Base-by-base conservation (phyloP, 2,797 vertebrate genomes). In the Lutjanus campechanus region DNA sequence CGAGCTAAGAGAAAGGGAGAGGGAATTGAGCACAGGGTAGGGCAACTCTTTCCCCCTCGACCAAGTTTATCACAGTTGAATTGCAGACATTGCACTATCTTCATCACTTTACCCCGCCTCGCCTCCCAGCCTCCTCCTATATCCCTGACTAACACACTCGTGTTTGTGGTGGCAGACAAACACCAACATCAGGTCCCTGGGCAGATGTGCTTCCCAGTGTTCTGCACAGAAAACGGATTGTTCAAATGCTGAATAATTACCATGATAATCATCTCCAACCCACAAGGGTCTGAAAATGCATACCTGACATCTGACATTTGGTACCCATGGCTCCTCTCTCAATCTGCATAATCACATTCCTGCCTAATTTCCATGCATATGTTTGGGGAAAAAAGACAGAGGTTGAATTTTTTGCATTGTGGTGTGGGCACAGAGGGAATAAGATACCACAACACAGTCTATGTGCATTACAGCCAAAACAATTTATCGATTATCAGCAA, bases 191-290 rank as follows among this genome's bases (percentile, higher is more conserved):
- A 67, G 90, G 84, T 94, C 92, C 92, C 94, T 60, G 83, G 90
- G 85, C 91, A 88, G 84, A 85, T 91, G 92, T 89, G 92, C 84
- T 91, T 94, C 90, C 91, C 90, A 89, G 84, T 91, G 91, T 92
- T 93, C 65, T 61, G 71, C 89, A 77, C 76, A 89, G 87, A 88
- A 87, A 91, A 82, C 83, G 76, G 76, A 93, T 88, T 91, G 93
- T 94, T 95, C 91, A 95, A 95, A 94, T 86, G 82, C 90, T 90
- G 94, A 95, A 95, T 96, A 95, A 96, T 96, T 95, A 94, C 92
- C 88, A 94, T 95, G 95, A 95, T 95, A 94, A 95, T 95, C 92
- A 95, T 91, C 86, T 93, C 76, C 76, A 84, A 91, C 89, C 86
- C 93, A 91, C 92, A 75, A 90, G 93, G 89, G 92, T 90, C 86